Evolutionary conservation across 2,888 invertebrate genomes (phyloP).

Genomic region (Drosophila cognata): DNA sequence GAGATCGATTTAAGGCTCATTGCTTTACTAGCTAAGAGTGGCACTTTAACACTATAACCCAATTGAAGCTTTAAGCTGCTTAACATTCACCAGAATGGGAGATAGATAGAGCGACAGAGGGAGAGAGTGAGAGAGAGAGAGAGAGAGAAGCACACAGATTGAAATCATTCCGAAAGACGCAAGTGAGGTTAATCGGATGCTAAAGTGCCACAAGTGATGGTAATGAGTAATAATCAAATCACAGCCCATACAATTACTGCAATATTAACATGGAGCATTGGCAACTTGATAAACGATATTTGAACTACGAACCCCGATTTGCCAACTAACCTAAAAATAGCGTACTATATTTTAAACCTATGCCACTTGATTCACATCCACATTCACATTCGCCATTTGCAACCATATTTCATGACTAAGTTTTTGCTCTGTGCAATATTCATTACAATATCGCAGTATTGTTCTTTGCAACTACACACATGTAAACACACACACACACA

Average conservation of each 20-base stretch:
- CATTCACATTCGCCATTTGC: constrained; percentile 14
- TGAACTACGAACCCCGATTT: not conserved
- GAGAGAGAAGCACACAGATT: not conserved
- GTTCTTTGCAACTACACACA: not conserved
- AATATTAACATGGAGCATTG: not conserved
- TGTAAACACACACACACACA: constrained; percentile 5
- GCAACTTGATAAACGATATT: not conserved
- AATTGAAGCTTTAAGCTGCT: not conserved
- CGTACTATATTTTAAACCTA: not conserved
- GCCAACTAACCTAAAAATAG: not conserved
- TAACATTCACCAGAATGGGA: not conserved
- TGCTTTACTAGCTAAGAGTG: not conserved
- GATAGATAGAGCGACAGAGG: not conserved
- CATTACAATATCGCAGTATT: constrained; percentile 2
- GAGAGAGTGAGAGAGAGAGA: not conserved
- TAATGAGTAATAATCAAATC: not conserved
- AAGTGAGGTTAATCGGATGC: not conserved
- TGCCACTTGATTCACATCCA: not conserved
- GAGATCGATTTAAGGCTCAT: not conserved
- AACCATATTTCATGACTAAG: constrained; percentile 32
- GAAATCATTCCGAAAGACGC: not conserved
- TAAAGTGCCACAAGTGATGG: not conserved
- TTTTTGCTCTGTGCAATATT: constrained; percentile 22
- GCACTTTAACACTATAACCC: not conserved
- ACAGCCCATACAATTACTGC: not conserved